phyloP scores from a whole-genome alignment of 1,140 invertebrate genomes.

The Ceratina calcarata region DNA sequence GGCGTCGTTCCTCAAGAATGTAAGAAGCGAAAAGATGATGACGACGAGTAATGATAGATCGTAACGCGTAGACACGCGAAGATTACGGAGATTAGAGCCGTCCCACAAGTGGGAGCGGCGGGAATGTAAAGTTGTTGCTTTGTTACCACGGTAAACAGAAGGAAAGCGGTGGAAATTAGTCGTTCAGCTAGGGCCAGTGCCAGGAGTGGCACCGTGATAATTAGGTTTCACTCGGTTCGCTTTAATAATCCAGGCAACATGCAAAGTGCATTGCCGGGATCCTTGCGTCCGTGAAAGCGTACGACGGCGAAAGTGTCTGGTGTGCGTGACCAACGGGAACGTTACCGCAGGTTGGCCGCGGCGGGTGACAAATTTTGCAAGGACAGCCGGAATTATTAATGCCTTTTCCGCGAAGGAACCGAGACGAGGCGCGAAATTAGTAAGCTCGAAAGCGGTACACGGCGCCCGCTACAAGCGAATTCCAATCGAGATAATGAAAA shows the following conservation, averaged over 20 bases:
- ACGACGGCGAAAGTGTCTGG: slow-evolving; percentile 9
- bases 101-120: slow-evolving; percentile 13
- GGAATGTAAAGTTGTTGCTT: slow-evolving; percentile 35
- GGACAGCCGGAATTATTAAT: slow-evolving; percentile 59
- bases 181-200: slow-evolving; percentile 42
- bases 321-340: slow-evolving; percentile 43
- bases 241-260: slow-evolving; percentile 62
- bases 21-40: neutral
- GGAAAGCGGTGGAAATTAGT: slow-evolving; percentile 54
- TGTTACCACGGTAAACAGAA: slow-evolving; percentile 41
- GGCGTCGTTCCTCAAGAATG: too few relatives aligned
- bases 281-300: slow-evolving; percentile 40
- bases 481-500: slow-evolving; percentile 68
- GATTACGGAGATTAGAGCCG: slow-evolving; percentile 28
- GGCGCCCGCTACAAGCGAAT: slow-evolving; percentile 52
- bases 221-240: slow-evolving; percentile 59
- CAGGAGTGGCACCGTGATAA: slow-evolving; percentile 49
- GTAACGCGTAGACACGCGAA: slow-evolving; percentile 20
- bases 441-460: slow-evolving; percentile 49
- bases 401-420: slow-evolving; percentile 42
- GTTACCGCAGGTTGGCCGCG: slow-evolving; percentile 18
- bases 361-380: slow-evolving; percentile 62
- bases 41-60: slow-evolving; percentile 24
- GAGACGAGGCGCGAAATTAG: slow-evolving; percentile 58
- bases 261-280: slow-evolving; percentile 60